Evolutionary conservation across 2,113 vertebrate species (phyloP), one percentile per base, ranked within the genome.

Genomic region (Collichthys lucidus): DNA sequence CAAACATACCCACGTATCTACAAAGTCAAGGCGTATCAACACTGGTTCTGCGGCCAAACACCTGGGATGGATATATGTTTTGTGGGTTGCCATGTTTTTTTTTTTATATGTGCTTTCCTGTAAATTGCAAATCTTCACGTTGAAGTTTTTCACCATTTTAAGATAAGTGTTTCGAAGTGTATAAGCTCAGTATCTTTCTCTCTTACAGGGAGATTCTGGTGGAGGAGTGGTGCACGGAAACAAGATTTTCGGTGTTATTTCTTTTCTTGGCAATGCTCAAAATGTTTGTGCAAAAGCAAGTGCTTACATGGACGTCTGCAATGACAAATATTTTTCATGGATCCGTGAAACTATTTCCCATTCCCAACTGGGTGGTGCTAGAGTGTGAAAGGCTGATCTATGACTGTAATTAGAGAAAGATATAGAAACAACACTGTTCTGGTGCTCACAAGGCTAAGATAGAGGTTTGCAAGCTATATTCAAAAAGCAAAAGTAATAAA

Each of bases 201-300:
- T 77, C 26, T 67, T 4, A 29, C 73, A 80, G 78, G 83, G 74
- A 0, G 74, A 82, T 47, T 86, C 84, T 53, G 84, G 79, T 29
- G 64, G 74, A 74, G 79, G 79, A 64, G 44, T 29, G 20, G 69
- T 78, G 44, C 15, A 20, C 7, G 0, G 16, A 0, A 4, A 6
- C 42, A 60, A 0, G 59, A 64, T 82, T 9, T 70, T 70, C 5
- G 79, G 84, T 0, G 4, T 82, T 12, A 17, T 68, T 77, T 46
- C 44, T 14, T 46, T 46, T 46, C 12, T 46, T 46, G 12, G 44
- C 14, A 4, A 46, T 14, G 2, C 44, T 46, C 3, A 46, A 11
- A 46, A 14, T 46, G 44, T 46, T 14, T 46, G 44, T 46, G 1
- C 2, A 46, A 14, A 46, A 46, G 44, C 44, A 46, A 14, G 11